phyloP scores from a whole-genome alignment of 2,888 invertebrate species.

The Eilema sororculum region DNA sequence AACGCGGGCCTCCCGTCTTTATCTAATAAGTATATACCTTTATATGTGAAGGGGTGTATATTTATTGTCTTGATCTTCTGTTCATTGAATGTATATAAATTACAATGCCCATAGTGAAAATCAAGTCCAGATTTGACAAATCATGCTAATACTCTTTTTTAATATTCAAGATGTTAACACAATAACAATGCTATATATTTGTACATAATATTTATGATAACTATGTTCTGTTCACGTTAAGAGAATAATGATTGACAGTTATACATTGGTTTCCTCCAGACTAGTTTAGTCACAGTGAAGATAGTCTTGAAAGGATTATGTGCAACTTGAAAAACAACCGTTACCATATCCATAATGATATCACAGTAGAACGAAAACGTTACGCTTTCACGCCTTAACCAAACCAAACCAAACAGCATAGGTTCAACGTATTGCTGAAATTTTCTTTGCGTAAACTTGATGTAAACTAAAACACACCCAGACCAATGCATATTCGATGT shows the following conservation, averaged over 20 bases:
- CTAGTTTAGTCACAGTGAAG: neutral
- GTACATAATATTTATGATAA: neutral
- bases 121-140: neutral
- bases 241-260: neutral
- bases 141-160: neutral
- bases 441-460: neutral
- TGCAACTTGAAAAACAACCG: no score
- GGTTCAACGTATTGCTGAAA: neutral
- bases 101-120: no score
- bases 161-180: conserved; percentile 18
- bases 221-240: neutral
- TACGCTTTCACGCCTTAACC: no score
- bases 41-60: no score
- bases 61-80: no score
- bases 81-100: no score
- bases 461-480: neutral
- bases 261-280: neutral
- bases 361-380: no score
- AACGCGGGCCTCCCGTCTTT: neutral
- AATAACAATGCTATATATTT: neutral
- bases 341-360: no score
- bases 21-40: no score
- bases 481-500: neutral
- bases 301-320: neutral
- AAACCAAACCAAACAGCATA: neutral